Evolutionary conservation across 2,113 vertebrate genomes (phyloP).

Genomic region (Sturnus vulgaris): DNA sequence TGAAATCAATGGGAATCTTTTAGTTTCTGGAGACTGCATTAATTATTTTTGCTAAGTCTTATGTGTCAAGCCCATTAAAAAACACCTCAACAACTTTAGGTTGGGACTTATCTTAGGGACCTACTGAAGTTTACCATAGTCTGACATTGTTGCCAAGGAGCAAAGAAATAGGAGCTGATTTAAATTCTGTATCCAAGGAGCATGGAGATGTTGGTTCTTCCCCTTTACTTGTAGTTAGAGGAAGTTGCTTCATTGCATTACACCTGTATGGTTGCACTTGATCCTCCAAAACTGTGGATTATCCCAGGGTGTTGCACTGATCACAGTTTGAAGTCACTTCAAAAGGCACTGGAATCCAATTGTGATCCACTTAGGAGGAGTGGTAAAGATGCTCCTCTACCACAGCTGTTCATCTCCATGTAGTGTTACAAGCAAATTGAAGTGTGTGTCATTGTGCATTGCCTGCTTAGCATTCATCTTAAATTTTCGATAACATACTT

Average conservation of each 20-base stretch:
- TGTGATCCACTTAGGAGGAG: background rate
- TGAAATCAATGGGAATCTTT: background rate
- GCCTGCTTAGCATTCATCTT: background rate
- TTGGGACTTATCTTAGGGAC: background rate
- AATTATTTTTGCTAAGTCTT: background rate
- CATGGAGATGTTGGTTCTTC: background rate
- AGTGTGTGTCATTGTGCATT: background rate
- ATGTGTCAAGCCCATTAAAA: background rate
- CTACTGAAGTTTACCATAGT: background rate
- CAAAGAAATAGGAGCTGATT: background rate
- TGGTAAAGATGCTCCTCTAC: background rate
- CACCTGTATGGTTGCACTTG: background rate
- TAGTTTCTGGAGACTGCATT: background rate
- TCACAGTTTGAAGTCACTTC: background rate
- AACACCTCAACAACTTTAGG: background rate
- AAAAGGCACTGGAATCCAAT: background rate
- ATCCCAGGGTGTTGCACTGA: background rate
- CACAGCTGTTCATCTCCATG: background rate
- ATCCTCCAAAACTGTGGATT: background rate
- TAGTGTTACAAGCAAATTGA: background rate
- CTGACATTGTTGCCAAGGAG: background rate
- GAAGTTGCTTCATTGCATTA: background rate
- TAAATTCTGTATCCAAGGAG: background rate
- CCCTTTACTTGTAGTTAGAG: background rate
- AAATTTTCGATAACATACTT: background rate